Evolutionary conservation across 2,888 invertebrate genomes (phyloP).

Genomic region (Lydus trimaculatus): DNA sequence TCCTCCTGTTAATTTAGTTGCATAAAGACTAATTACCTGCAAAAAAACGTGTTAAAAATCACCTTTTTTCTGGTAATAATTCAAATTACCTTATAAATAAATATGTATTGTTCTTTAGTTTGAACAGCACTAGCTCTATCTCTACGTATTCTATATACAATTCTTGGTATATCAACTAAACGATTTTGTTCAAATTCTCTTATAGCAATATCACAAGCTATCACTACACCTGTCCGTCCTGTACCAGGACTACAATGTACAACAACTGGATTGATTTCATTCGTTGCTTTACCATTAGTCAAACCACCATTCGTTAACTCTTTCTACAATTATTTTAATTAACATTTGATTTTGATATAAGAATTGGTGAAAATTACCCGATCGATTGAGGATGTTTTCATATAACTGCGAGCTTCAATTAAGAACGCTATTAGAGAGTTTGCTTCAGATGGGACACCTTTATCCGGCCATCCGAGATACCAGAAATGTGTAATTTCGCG

Average conservation of each 20-base stretch:
- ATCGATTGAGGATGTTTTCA: constrained; percentile 54
- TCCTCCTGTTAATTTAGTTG: constrained; percentile 81
- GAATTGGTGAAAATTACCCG: constrained; percentile 40
- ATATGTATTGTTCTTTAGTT: constrained; percentile 90
- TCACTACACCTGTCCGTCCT: constrained; percentile 85
- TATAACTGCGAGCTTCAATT: constrained; percentile 76
- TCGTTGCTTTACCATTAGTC: constrained; percentile 39
- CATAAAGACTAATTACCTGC: constrained; percentile 83
- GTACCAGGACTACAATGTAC: constrained; percentile 91
- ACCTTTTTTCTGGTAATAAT: background rate
- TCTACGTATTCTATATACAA: constrained; percentile 82
- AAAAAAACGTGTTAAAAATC: constrained; percentile 48
- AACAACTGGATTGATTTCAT: constrained; percentile 74
- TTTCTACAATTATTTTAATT: constrained; percentile 39
- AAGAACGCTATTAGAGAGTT: constrained; percentile 87
- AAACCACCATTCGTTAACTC: constrained; percentile 45
- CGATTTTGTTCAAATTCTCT: constrained; percentile 84
- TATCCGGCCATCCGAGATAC: constrained; percentile 91
- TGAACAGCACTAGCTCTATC: constrained; percentile 90
- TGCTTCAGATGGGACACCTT: constrained; percentile 84
- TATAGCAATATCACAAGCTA: constrained; percentile 87
- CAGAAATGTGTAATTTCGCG: constrained; percentile 90
- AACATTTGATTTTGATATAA: background rate
- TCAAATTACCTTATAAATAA: constrained; percentile 82
- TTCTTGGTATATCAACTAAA: constrained; percentile 84